These are phyloP conservation scores for Acronicta alni DNA, from an alignment of 2,888 invertebrate species.

Conservation along the genomic window DNA sequence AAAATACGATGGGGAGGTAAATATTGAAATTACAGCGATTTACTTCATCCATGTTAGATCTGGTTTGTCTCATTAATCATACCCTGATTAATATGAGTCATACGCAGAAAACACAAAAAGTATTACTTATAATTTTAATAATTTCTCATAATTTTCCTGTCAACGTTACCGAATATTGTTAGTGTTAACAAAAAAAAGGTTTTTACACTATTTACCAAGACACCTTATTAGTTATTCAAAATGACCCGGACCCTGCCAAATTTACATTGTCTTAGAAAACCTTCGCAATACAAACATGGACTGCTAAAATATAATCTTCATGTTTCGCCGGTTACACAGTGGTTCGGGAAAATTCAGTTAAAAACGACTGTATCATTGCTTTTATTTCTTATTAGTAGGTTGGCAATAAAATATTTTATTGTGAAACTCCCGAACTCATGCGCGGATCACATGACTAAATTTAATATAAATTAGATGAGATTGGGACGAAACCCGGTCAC, in stretches of 20 bases:
- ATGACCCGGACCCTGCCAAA: conserved; percentile 15
- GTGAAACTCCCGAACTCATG: neutral
- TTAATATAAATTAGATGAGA: conserved; percentile 12
- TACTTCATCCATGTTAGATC: no score
- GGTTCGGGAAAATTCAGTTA: neutral
- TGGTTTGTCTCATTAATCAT: no score
- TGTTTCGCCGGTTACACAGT: conserved; percentile 22
- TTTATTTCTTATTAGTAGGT: conserved; percentile 24
- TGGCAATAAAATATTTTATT: conserved; percentile 8
- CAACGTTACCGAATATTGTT: no score
- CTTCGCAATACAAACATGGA: conserved; percentile 32
- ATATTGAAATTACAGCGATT: no score
- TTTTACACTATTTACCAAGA: neutral
- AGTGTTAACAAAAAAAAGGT: no score
- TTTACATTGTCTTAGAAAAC: conserved; percentile 11
- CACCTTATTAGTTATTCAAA: neutral
- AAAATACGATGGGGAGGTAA: no score
- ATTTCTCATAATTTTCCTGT: no score
- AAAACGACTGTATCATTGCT: conserved; percentile 6
- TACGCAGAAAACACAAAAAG: no score
- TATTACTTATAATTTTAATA: no score
- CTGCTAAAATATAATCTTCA: conserved; percentile 38
- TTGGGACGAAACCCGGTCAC: conserved; percentile 14
- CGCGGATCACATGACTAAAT: conserved; percentile 2
- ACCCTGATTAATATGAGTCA: no score